Base-by-base conservation (phyloP, 2,113 vertebrate species). In the Seriola quinqueradiata region DNA sequence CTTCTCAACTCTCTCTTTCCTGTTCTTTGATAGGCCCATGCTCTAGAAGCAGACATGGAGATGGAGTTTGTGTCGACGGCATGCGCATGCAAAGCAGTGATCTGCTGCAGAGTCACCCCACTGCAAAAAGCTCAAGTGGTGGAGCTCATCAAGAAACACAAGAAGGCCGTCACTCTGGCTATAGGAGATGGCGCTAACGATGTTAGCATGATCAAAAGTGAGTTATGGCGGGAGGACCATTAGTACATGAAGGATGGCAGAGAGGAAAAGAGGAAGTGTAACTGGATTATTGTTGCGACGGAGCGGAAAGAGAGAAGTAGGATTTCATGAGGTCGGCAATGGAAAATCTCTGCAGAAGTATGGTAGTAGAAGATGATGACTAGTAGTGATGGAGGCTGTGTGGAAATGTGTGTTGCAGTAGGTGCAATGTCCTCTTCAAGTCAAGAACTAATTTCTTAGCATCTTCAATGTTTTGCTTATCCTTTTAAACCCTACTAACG, bases 191-290 rank as follows among this genome's bases (percentile, higher is more conserved):
- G 97, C 1, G 97, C 97, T 82, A 99, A 99, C 0, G 97, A 99
- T 0, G 95, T 99, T 91, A 97, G 97, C 97, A 99, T 99, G 98
- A 99, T 99, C 90, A 99, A 97, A 89, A 98, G 97, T 99, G 93
- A 96, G 97, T 85, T 50, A 36, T 52, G 55, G 16, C 1, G 13
- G 36, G 13, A 54, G 9, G 38, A 48, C 34, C 4, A 42, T 40
- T 1, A 5, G 11, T 23, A 23, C 16, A 17, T 40, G 38, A 14
- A 55, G 8, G 50, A 42, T 21, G 9, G 11, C 3, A 6, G 23
- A 8, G 21, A 48, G 9, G 32, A 50, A 28, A 67, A n/a, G 46
- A 71, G 52, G 70, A 66, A 38, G 64, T 50, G 21, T 36, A 66
- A 74, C 46, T 50, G 36, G 63, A 55, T 68, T 63, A 48, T 46